Percentiles rank a stretch among this genome's conserved stretches.
These are phyloP conservation scores for Oedothorax gibbosus DNA, from an alignment of 1,140 invertebrate genomes.

Conservation along the genomic window DNA sequence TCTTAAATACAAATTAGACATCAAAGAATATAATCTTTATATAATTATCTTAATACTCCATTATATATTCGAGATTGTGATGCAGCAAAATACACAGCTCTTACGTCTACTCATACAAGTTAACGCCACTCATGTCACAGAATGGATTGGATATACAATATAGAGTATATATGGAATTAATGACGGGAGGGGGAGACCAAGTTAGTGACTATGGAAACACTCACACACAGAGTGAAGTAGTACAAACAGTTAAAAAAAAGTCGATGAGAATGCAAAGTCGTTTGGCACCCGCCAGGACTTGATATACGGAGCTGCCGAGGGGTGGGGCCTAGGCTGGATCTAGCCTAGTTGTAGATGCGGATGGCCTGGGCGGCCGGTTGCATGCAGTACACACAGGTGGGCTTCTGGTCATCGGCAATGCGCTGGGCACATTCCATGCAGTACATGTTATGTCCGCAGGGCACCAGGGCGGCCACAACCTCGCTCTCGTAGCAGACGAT, in stretches of 20 bases:
- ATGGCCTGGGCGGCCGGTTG: constrained; percentile 86
- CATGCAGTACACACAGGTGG: constrained; percentile 80
- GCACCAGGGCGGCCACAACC: constrained; percentile 88
- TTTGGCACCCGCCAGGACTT: constrained; percentile 42
- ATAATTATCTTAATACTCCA: constrained; percentile 55
- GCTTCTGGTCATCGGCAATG: constrained; percentile 75
- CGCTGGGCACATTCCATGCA: constrained; percentile 91
- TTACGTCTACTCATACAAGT: constrained; percentile 52
- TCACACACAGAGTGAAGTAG: constrained; percentile 41
- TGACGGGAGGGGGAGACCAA: constrained; percentile 32
- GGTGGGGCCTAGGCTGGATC: neutral
- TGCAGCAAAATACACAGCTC: constrained; percentile 61
- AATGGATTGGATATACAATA: constrained; percentile 40
- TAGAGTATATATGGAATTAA: constrained; percentile 43
- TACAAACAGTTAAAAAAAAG: constrained; percentile 38
- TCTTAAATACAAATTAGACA: constrained; percentile 60
- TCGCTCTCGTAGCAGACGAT: constrained; percentile 86
- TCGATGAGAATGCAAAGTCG: constrained; percentile 52
- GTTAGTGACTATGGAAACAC: constrained; percentile 54
- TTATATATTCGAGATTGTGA: constrained; percentile 56
- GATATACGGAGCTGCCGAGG: constrained; percentile 35
- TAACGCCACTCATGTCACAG: constrained; percentile 26
- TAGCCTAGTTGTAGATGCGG: constrained; percentile 71
- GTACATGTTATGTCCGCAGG: constrained; percentile 94
- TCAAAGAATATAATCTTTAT: constrained; percentile 61